Evolutionary conservation across 2,113 vertebrate species (phyloP).

Genomic region (Chloropsis cyanopogon): DNA sequence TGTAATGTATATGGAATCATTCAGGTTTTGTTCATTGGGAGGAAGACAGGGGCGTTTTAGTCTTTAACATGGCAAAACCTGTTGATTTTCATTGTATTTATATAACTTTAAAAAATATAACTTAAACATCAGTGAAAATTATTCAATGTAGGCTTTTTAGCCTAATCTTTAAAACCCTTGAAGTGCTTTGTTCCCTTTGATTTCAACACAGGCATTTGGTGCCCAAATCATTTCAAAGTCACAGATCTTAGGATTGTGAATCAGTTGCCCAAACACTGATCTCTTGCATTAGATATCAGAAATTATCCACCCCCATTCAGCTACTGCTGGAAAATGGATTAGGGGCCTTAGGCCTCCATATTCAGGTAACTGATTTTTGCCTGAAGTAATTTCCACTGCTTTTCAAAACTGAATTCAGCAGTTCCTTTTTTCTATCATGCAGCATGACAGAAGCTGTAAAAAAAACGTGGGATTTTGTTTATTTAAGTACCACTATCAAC

Average conservation of each 20-base stretch:
- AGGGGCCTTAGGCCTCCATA: not conserved
- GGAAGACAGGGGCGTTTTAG: fast-evolving
- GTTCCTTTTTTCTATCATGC: not conserved
- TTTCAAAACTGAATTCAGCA: not conserved
- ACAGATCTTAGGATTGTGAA: not conserved
- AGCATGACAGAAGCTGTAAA: not conserved
- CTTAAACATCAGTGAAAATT: not conserved
- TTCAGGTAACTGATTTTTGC: not conserved
- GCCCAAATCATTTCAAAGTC: not conserved
- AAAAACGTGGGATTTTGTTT: not conserved
- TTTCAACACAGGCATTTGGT: not conserved
- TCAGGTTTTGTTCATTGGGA: not conserved
- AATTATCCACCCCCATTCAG: not conserved
- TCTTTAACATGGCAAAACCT: not conserved
- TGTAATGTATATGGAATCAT: fast-evolving
- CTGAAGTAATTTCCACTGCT: not conserved
- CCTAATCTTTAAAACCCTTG: not conserved
- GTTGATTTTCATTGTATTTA: not conserved
- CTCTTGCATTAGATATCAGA: not conserved
- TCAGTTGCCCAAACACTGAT: not conserved
- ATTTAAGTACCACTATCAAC: not conserved
- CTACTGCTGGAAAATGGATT: not conserved
- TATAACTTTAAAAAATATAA: not conserved
- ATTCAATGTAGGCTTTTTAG: not conserved
- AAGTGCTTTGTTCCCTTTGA: not conserved